Conservation (phyloP, 1,140 invertebrate genomes). For the Diachasma alloeum region DNA sequence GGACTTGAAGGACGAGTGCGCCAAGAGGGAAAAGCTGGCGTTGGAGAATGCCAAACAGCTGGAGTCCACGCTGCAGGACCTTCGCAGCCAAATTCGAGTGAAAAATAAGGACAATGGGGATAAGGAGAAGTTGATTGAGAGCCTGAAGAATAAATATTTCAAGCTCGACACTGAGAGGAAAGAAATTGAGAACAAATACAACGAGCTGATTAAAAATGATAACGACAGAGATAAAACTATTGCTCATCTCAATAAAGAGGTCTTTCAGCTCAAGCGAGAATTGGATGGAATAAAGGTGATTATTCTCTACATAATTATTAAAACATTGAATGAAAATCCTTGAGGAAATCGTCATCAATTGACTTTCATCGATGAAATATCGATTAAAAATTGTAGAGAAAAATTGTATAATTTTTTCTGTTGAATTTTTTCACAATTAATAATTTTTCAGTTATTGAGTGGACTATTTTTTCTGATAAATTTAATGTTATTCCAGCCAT, state of each 20-base stretch:
- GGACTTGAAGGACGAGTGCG: constrained; percentile 55
- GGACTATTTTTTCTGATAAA: not conserved
- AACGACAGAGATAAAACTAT: constrained; percentile 42
- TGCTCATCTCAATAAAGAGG: constrained; percentile 51
- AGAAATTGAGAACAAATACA: constrained; percentile 50
- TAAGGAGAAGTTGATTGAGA: constrained; percentile 51
- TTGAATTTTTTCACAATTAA: no score
- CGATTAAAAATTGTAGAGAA: no score
- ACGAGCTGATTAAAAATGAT: constrained; percentile 42
- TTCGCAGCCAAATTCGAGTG: constrained; percentile 42
- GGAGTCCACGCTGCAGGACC: constrained; percentile 41
- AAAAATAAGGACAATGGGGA: constrained; percentile 43
- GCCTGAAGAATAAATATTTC: constrained; percentile 56
- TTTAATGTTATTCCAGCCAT: constrained; percentile 33
- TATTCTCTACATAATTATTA: not conserved
- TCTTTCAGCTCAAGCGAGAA: constrained; percentile 53
- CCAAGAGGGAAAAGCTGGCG: constrained; percentile 48
- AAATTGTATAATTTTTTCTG: no score
- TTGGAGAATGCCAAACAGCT: constrained; percentile 45
- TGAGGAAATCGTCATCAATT: no score
- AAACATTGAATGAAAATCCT: no score
- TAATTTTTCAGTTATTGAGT: not conserved
- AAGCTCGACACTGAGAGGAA: constrained; percentile 47
- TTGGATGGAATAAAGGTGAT: constrained; percentile 47
- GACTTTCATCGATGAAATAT: no score